Percentiles rank a stretch among this genome's conserved stretches.
These are phyloP conservation scores for Eulemur rufifrons DNA, from an alignment of 2,113 vertebrate species.

Conservation along the genomic window DNA sequence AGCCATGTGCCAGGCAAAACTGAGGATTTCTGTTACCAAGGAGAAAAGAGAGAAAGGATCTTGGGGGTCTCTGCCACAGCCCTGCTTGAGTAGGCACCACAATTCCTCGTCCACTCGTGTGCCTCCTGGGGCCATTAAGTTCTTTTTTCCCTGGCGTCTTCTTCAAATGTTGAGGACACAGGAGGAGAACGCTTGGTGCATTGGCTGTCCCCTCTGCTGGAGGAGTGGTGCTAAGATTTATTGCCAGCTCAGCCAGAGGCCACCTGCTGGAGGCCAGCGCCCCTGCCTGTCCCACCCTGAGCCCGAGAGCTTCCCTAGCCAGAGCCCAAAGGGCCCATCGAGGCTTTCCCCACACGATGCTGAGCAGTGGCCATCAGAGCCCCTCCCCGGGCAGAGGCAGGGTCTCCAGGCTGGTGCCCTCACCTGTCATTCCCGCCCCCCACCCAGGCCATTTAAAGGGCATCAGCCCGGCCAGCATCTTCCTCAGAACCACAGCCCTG, in stretches of 20 bases:
- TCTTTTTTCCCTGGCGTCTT: not conserved
- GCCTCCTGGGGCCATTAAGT: rapidly evolving
- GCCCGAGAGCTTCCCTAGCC: not conserved
- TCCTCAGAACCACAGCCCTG: not conserved
- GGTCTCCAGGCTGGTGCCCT: not conserved
- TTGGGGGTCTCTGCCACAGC: not conserved
- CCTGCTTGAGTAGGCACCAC: not conserved
- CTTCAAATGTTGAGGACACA: not conserved
- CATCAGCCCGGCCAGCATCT: not conserved
- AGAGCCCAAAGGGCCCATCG: not conserved
- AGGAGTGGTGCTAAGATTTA: not conserved
- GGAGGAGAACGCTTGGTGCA: not conserved
- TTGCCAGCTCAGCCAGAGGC: not conserved
- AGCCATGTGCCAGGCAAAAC: not conserved
- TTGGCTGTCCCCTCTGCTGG: not conserved
- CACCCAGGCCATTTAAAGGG: rapidly evolving
- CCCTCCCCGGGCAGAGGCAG: not conserved
- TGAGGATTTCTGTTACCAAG: not conserved
- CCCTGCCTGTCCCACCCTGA: not conserved
- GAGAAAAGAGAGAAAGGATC: not conserved
- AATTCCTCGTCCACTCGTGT: not conserved
- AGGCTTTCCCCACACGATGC: not conserved
- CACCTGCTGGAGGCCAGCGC: slow-evolving; percentile 23
- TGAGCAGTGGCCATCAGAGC: not conserved
- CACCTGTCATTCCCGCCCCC: not conserved